phyloP scores from a whole-genome alignment of 2,113 vertebrate genomes.

The Oophaga pumilio region DNA sequence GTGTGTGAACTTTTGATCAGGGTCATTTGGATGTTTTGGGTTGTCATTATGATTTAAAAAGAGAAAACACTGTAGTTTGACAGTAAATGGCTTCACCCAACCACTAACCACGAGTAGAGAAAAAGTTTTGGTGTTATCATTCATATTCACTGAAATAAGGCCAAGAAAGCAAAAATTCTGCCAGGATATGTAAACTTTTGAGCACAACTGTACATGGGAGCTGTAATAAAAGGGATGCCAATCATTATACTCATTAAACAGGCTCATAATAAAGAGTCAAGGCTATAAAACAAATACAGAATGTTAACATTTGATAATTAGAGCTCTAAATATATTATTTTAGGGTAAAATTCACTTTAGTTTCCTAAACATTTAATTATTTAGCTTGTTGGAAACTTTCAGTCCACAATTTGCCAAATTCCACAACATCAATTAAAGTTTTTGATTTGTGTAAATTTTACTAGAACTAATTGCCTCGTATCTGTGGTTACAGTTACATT shows the following conservation, averaged over 20 bases:
- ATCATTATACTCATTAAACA: neutral
- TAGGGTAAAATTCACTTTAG: neutral
- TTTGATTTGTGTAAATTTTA: neutral
- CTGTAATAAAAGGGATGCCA: neutral
- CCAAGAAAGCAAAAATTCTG: no score
- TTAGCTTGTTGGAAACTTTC: neutral
- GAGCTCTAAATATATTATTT: neutral
- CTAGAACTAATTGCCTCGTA: neutral
- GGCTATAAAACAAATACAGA: neutral
- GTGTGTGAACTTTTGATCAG: no score
- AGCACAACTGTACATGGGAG: neutral
- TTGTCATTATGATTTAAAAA: no score
- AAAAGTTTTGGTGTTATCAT: no score
- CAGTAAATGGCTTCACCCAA: no score
- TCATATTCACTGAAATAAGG: no score
- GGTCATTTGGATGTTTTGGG: no score
- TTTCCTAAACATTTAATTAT: neutral
- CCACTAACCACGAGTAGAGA: no score
- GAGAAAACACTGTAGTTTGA: no score
- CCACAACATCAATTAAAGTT: neutral
- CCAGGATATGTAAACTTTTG: no score
- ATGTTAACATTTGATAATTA: neutral
- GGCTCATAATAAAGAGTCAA: neutral
- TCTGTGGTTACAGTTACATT: conserved; percentile 1
- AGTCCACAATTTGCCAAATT: neutral